These are phyloP conservation scores for Lysandra bellargus DNA, from an alignment of 2,888 invertebrate species.

Conservation along the genomic window DNA sequence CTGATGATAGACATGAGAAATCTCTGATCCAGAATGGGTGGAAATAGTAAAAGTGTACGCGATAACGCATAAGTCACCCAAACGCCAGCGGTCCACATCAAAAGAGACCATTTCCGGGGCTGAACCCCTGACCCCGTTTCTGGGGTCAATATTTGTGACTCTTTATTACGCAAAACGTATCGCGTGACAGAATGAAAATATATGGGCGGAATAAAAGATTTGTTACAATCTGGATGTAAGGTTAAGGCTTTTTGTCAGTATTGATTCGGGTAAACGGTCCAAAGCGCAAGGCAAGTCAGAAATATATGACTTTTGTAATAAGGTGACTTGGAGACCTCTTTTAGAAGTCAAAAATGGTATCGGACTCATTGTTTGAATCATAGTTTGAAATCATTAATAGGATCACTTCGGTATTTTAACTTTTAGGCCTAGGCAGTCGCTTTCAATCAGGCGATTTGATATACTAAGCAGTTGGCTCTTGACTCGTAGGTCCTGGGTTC, in stretches of 20 bases:
- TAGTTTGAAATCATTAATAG: no score
- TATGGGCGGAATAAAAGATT: slow-evolving; percentile 31
- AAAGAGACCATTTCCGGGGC: slow-evolving; percentile 42
- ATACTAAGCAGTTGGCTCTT: background rate
- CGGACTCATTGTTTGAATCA: no score
- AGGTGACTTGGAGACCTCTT: no score
- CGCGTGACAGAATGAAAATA: slow-evolving; percentile 32
- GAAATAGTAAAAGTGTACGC: background rate
- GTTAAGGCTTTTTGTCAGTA: slow-evolving; percentile 11
- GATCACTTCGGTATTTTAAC: background rate
- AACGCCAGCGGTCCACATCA: slow-evolving; percentile 38
- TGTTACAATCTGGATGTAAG: slow-evolving; percentile 25
- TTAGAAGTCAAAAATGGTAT: no score
- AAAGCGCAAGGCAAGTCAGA: background rate
- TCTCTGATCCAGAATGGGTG: background rate
- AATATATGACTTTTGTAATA: background rate
- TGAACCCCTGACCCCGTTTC: slow-evolving; percentile 40
- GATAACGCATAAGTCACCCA: slow-evolving; percentile 25
- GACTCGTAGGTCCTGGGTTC: background rate
- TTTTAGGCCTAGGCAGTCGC: background rate
- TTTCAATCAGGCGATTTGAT: background rate
- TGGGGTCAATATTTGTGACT: slow-evolving; percentile 37
- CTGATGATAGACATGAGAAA: background rate
- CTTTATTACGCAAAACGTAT: slow-evolving; percentile 33
- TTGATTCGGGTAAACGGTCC: background rate